Conservation (phyloP, 1,140 invertebrate genomes). For the Drosophila baimaii region DNA sequence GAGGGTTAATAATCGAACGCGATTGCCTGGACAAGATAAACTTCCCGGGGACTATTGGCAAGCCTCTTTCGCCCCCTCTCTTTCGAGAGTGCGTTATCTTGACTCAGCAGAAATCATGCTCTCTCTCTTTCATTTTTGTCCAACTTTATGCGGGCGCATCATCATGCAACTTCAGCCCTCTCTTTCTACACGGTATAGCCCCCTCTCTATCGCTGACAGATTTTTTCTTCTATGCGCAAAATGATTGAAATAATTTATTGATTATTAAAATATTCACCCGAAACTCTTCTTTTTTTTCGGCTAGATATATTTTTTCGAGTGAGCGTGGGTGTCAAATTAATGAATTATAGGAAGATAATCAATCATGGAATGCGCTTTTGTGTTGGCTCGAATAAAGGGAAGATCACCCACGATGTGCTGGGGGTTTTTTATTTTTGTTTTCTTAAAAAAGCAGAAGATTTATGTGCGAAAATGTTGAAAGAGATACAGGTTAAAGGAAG, state of each 20-base stretch:
- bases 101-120: conserved; percentile 61
- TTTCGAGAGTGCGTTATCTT: conserved; percentile 54
- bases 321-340: conserved; percentile 58
- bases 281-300: conserved; percentile 43
- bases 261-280: conserved; percentile 60
- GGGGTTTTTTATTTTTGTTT: not conserved
- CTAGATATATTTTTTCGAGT: conserved; percentile 3
- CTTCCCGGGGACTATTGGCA: conserved; percentile 30
- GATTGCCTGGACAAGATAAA: conserved; percentile 74
- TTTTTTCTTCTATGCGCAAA: conserved; percentile 26
- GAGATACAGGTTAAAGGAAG: conserved; percentile 23
- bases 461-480: conserved; percentile 38
- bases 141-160: conserved; percentile 50
- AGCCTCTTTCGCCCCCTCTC: not conserved
- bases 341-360: conserved; percentile 67
- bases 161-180: conserved; percentile 27
- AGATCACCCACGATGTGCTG: conserved; percentile 41
- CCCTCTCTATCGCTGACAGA: not conserved
- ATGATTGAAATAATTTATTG: conserved; percentile 62
- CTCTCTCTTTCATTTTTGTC: conserved; percentile 1
- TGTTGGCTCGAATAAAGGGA: conserved; percentile 29
- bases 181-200: not conserved
- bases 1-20: conserved; percentile 80
- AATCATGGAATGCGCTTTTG: conserved; percentile 60
- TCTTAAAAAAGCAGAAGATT: conserved; percentile 29